phyloP scores from a whole-genome alignment of 2,797 vertebrate genomes.

The Echiichthys vipera region DNA sequence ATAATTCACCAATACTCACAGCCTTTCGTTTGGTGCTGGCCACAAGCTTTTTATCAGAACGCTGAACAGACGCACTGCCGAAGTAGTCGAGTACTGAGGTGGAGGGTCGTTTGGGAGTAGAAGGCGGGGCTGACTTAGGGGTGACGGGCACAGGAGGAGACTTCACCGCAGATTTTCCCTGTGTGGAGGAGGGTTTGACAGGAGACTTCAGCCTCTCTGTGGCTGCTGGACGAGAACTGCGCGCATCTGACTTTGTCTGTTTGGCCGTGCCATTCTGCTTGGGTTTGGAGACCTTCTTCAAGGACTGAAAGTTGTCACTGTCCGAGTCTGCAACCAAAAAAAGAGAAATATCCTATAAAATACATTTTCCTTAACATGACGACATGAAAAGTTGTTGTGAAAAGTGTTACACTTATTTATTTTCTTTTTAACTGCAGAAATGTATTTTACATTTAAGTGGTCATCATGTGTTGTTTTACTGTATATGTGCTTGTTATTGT shows the following conservation, averaged over 20 bases:
- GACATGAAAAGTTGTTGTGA: too few relatives aligned
- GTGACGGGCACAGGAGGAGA: constrained; percentile 76
- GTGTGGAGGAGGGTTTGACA: constrained; percentile 72
- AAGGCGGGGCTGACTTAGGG: constrained; percentile 72
- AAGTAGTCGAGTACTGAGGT: constrained; percentile 93
- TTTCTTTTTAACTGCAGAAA: background rate
- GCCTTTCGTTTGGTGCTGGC: constrained; percentile 91
- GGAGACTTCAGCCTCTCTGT: constrained; percentile 71
- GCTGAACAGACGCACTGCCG: constrained; percentile 86
- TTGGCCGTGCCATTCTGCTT: constrained; percentile 84
- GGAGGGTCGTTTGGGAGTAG: constrained; percentile 85
- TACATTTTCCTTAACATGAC: background rate
- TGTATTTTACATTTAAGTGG: background rate
- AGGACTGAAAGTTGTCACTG: constrained; percentile 85
- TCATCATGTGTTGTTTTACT: background rate
- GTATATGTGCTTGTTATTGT: background rate
- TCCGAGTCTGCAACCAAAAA: constrained; percentile 88
- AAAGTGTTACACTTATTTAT: too few relatives aligned
- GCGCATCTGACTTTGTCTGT: constrained; percentile 30
- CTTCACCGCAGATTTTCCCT: constrained; percentile 65
- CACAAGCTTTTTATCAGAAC: constrained; percentile 95
- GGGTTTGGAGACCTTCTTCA: constrained; percentile 83
- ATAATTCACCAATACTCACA: constrained; percentile 80
- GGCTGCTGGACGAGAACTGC: background rate
- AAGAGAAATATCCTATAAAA: background rate